Evolutionary conservation across 2,113 vertebrate genomes (phyloP), one percentile per base, ranked within the genome.

Genomic region (Barbus barbus): DNA sequence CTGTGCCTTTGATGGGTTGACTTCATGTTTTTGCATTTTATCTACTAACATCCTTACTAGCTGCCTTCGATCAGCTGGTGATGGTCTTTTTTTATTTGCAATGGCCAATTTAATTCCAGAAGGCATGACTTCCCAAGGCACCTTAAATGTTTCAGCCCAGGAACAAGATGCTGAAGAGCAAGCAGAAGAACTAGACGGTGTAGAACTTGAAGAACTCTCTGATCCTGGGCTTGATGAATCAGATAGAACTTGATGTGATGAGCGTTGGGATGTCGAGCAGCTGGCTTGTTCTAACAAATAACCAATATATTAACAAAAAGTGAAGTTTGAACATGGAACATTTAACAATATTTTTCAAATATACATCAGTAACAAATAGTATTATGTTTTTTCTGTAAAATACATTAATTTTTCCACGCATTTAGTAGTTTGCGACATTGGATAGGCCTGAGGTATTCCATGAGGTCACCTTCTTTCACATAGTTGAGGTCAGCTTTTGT

Each of bases 151-250:
- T 67, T 67, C 63, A 67, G 63, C 7, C 63, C 31, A 67, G 63
- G 16, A 1, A 2, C 20, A 78, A 80, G 38, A 63, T 65, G 13
- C 14, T 65, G 36, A 80, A 28, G 16, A 65, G 58, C 36, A 63
- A 65, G 78, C 78, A 65, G 24, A 3, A 65, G 38, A 80, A 80
- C n/a, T 3, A 80, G 78, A 65, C 18, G 38, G 56, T 80, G 78
- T 65, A 65, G 31, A 78, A 60, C 53, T 38, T 58, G 16, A 60
- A 60, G 16, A 60, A 60, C 53, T 33, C 26, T 78, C 22, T 33
- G 53, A 78, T 60, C 9, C 14, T 58, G 26, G 76, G 48, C 76
- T 78, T 78, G 76, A 78, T 63, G 2, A 9, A 56, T 56, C 28
- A 20, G 63, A 67, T 8, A 69, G 65, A 69, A 36, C 31, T 67